Base-by-base conservation (phyloP, 2,888 invertebrate species). In the Parnassius apollo region DNA sequence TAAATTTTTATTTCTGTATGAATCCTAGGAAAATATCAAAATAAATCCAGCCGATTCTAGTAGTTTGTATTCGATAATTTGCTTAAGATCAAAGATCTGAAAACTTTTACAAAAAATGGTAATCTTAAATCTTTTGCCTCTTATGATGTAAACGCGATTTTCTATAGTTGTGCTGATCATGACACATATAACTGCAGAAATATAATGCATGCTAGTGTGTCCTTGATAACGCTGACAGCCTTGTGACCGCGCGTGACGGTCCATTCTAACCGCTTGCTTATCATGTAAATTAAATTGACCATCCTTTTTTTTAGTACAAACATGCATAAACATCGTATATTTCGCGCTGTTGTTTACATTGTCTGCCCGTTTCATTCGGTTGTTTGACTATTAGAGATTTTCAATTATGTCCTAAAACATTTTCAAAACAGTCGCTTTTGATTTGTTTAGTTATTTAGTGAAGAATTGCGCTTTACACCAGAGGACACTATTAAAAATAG, bases 181-280 rank as follows among this genome's bases (percentile, higher is more conserved):
- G 35, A 35, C 35, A 35, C n/a, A n/a, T 46, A 46, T n/a, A 46
- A n/a, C 55, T 25, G 54, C 60, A 55, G 42, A 46, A 56, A 45
- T 45, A 44, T 54, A 22, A 55, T 61, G 50, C 51, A 56, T 46
- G 35, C 35, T 46, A 62, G 9, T 56, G 53, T 64, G 72, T 74
- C 72, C 75, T 77, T 74, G 73, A 76, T 76, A 74, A 70, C 70
- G 64, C 65, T 68, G 68, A 76, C 70, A 75, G 78, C 82, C 83
- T 83, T 85, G 76, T 76, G 78, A 75, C 75, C 85, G 91, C 81
- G 80, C 92, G 92, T 92, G 92, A 81, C 90, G 80, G 72, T 77
- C 82, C 92, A 92, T 92, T 85, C 89, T 90, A 91, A 92, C 83
- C 86, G 85, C 78, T 75, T 83, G 85, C 88, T 92, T 91, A 87